Percentiles rank a stretch among this genome's conserved stretches.
These are phyloP conservation scores for Bombylius major DNA, from an alignment of 2,888 invertebrate species.

Conservation along the genomic window DNA sequence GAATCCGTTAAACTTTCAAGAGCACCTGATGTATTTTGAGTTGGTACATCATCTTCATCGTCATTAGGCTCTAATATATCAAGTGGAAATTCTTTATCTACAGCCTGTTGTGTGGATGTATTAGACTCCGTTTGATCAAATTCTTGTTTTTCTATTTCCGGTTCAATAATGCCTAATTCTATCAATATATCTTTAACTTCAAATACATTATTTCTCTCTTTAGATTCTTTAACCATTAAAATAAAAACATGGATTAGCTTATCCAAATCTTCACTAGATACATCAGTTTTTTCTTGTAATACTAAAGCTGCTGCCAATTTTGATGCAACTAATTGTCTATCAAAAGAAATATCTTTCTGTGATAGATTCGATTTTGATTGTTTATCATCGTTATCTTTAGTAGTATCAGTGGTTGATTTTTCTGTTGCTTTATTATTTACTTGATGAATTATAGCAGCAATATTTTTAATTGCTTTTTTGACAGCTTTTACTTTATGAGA, in stretches of 20 bases:
- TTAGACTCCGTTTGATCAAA: slow-evolving; percentile 24
- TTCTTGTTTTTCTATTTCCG: slow-evolving; percentile 16
- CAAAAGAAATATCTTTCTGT: slow-evolving; percentile 47
- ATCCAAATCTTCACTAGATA: slow-evolving; percentile 65
- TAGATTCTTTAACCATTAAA: slow-evolving; percentile 51
- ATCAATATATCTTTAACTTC: slow-evolving; percentile 17
- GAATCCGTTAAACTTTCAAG: slow-evolving; percentile 70
- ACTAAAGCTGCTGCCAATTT: slow-evolving; percentile 70
- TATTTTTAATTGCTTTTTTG: slow-evolving; percentile 61
- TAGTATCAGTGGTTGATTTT: slow-evolving; percentile 15
- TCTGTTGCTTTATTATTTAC: slow-evolving; percentile 41
- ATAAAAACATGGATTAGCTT: slow-evolving; percentile 68
- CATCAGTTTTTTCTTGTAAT: slow-evolving; percentile 67
- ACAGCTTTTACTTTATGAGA: slow-evolving; percentile 52
- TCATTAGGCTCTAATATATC: slow-evolving; percentile 1
- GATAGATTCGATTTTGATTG: slow-evolving; percentile 32
- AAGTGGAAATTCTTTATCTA: slow-evolving; percentile 19
- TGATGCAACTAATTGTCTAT: slow-evolving; percentile 65
- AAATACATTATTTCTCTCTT: slow-evolving; percentile 20
- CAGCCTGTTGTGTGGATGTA: slow-evolving; percentile 24
- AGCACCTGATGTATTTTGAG: slow-evolving; percentile 31
- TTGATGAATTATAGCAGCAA: slow-evolving; percentile 59
- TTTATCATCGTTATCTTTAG: slow-evolving; percentile 22
- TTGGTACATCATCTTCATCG: slow-evolving; percentile 16
- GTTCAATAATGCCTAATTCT: slow-evolving; percentile 18